Evolutionary conservation across 2,113 vertebrate species (phyloP).

Genomic region (Spermophilus dauricus): DNA sequence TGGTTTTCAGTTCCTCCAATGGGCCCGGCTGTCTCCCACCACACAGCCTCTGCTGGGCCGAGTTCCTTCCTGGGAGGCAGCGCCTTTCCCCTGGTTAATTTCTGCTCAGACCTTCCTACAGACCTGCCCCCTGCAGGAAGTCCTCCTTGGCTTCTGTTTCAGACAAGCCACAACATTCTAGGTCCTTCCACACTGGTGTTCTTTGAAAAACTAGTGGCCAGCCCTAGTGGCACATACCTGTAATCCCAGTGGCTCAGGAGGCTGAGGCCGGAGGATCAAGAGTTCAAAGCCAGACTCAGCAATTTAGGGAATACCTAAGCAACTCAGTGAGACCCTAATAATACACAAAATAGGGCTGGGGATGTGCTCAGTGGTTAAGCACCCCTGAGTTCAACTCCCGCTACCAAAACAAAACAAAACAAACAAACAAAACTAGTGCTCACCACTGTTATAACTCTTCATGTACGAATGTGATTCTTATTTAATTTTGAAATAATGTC

Average conservation of each 20-base stretch:
- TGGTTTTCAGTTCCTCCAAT: not conserved
- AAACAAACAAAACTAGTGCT: not conserved
- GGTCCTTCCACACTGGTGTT: not conserved
- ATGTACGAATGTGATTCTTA: not conserved
- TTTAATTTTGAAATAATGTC: slow-evolving; percentile 11
- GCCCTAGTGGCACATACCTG: too few species aligned
- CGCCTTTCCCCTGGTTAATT: not conserved
- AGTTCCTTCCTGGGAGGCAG: not conserved
- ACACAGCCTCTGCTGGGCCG: not conserved
- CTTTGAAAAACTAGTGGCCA: not conserved
- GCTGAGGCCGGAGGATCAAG: too few species aligned
- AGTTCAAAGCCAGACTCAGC: too few species aligned
- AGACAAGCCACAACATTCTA: not conserved
- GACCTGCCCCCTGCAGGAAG: not conserved
- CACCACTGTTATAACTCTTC: not conserved
- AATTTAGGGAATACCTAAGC: too few species aligned
- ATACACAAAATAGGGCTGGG: too few species aligned
- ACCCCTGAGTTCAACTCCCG: too few species aligned
- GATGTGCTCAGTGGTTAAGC: too few species aligned
- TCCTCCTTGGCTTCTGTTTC: not conserved
- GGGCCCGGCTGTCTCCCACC: not conserved
- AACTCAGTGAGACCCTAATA: too few species aligned
- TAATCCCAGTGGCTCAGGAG: too few species aligned
- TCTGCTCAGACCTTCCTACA: not conserved
- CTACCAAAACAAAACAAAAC: too few species aligned